A percentile compares a stretch with the other conserved stretches of the same genome.
These are phyloP conservation scores for Eristalis arbustorum DNA, from an alignment of 2,888 invertebrate genomes.

Conservation along the genomic window DNA sequence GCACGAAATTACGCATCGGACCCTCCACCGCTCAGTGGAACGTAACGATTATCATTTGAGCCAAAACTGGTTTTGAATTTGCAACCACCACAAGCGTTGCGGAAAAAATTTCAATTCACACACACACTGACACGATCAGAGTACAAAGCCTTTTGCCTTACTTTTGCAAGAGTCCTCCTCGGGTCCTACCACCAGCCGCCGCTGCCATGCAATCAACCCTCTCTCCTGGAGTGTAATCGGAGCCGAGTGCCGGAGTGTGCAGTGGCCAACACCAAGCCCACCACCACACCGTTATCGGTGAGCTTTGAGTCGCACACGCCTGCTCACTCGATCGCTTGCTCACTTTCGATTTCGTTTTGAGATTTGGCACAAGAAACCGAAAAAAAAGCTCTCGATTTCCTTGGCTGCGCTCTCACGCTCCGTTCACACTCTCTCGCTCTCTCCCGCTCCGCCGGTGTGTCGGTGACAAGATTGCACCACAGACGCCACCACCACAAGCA, in stretches of 20 bases:
- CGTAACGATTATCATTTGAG: constrained; percentile 53
- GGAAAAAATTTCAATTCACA: constrained; percentile 20
- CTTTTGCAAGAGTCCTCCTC: constrained; percentile 61
- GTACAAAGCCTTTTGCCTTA: constrained; percentile 51
- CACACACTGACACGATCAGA: neutral
- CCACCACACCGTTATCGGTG: neutral
- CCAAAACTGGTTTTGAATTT: constrained; percentile 49
- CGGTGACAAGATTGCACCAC: constrained; percentile 45
- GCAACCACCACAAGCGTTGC: constrained; percentile 26
- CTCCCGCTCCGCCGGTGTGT: neutral
- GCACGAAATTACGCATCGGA: constrained; percentile 29
- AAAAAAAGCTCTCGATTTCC: constrained; percentile 64
- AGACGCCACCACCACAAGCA: constrained; percentile 26
- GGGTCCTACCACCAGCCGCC: constrained; percentile 41
- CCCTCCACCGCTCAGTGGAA: neutral
- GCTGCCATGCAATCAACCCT: constrained; percentile 43
- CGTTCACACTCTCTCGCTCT: constrained; percentile 1
- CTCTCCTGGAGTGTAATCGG: constrained; percentile 29
- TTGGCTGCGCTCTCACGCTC: neutral
- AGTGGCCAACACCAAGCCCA: neutral
- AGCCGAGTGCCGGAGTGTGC: neutral
- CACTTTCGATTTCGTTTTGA: constrained; percentile 71
- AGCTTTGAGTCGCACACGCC: constrained; percentile 46
- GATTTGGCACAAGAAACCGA: constrained; percentile 19
- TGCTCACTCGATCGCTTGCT: constrained; percentile 23